Evolutionary conservation across 2,888 invertebrate species (phyloP), one percentile per base, ranked within the genome.

Genomic region (Chamaedrilus cognettii): DNA sequence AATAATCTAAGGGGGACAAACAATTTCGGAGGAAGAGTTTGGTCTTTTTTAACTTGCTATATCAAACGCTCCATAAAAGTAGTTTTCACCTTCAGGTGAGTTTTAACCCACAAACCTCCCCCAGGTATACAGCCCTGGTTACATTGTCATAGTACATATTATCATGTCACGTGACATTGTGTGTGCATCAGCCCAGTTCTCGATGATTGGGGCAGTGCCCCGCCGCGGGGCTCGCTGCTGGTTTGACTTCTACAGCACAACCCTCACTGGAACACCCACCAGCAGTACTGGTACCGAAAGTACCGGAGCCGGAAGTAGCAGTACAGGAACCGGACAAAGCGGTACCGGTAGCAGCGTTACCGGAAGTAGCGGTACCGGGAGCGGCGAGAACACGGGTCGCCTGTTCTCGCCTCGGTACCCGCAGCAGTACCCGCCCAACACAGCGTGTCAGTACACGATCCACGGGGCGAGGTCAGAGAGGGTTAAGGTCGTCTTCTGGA

Each of bases 371-470:
- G 55, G 26, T 5, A 19, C 23, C 55, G 55, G 55, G 19, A 76
- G 74, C 52, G 77, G 67, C 33, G 74, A 71, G 4, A 77, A 74
- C 56, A 66, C 70, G 23, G 82, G 82, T 19, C 72, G 74, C 33
- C 79, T 83, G 66, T 83, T 80, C 74, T 81, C 82, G 0, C 82
- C 82, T 0, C 66, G 72, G 64, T 82, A 81, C 70, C 83, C 83
- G 23, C 82, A 82, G 73, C 79, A 79, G 52, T 85, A 85, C 71
- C 82, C 82, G 0, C 72, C 79, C 28, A 76, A 77, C 65, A 74
- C 80, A 11, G 78, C 77, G 67, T 85, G 85, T 74, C 78, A 79
- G 63, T 85, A 83, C 71, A 77, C 80, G 58, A 84, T 85, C 74
- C 74, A 76, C 61, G 85, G 82, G 52, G 74, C 74, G 50, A 71